These are phyloP conservation scores for Sycobia sp. DNA, from an alignment of 1,140 invertebrate species.

Conservation along the genomic window DNA sequence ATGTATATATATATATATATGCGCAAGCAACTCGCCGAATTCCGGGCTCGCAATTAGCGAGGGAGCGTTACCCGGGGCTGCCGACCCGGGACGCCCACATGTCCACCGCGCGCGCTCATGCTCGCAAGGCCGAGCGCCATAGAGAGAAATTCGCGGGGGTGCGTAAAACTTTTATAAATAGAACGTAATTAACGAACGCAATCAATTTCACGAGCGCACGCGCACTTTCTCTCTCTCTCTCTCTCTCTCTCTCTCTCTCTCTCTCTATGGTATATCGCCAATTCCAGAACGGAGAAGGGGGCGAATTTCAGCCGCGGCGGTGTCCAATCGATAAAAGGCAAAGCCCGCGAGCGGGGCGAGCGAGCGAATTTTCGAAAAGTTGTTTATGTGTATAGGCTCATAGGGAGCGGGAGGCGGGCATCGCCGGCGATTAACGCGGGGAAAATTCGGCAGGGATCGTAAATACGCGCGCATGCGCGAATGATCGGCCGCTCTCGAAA, in stretches of 20 bases:
- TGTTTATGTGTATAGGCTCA: not conserved
- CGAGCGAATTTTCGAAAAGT: slow-evolving; percentile 21
- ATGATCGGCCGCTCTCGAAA: too few species aligned
- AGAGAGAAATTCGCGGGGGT: too few species aligned
- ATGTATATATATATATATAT: too few species aligned
- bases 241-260: too few species aligned
- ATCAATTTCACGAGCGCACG: slow-evolving; percentile 31
- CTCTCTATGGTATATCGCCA: too few species aligned
- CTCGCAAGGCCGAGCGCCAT: not conserved
- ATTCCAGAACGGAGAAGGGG: too few species aligned
- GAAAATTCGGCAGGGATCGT: slow-evolving; percentile 23
- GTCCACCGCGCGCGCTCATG: not conserved
- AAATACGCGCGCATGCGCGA: slow-evolving; percentile 17
- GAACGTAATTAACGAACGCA: slow-evolving; percentile 37
- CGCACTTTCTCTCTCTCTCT: too few species aligned
- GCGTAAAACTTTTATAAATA: slow-evolving; percentile 36
- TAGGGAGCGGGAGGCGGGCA: not conserved
- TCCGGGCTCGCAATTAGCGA: slow-evolving; percentile 16
- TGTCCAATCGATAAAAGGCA: slow-evolving; percentile 29
- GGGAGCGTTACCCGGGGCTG: not conserved
- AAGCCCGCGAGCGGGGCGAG: not conserved
- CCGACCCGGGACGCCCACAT: not conserved
- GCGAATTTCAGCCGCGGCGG: not conserved
- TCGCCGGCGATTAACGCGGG: slow-evolving; percentile 10
- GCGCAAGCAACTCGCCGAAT: too few species aligned